phyloP scores from a whole-genome alignment of 2,113 vertebrate species.

The Vicugna pacos region DNA sequence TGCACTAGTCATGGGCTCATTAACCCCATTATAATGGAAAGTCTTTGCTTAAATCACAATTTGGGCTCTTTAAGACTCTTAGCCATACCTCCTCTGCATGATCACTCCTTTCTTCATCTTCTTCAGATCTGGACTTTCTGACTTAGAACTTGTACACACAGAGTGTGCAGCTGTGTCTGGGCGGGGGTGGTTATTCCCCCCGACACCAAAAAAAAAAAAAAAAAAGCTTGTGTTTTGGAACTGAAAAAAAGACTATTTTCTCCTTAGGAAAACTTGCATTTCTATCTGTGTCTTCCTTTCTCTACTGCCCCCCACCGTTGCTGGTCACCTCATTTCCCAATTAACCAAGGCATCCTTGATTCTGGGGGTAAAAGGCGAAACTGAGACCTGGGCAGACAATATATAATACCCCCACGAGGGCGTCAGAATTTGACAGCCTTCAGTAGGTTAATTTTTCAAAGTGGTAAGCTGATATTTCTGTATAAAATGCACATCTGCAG shows the following conservation, averaged over 20 bases:
- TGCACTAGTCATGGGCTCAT: background rate
- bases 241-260: background rate
- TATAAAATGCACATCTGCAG: conserved; percentile 88
- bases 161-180: background rate
- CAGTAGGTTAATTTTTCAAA: conserved; percentile 87
- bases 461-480: conserved; percentile 89
- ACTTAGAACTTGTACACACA: background rate
- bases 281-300: conserved; percentile 13
- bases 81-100: background rate
- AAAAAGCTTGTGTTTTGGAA: background rate
- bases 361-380: conserved; percentile 26
- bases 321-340: conserved; percentile 54
- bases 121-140: background rate
- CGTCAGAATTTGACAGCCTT: conserved; percentile 83
- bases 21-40: background rate
- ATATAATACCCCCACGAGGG: conserved; percentile 80
- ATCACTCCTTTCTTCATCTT: background rate
- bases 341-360: conserved; percentile 51
- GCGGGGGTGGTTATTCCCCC: background rate
- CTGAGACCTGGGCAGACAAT: conserved; percentile 62
- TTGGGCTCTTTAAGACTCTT: background rate
- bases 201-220: no score
- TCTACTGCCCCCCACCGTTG: accelerated
- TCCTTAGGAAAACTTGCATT: background rate
- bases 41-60: background rate